These are phyloP conservation scores for Amphipoea oculea DNA, from an alignment of 2,888 invertebrate species.

Conservation along the genomic window DNA sequence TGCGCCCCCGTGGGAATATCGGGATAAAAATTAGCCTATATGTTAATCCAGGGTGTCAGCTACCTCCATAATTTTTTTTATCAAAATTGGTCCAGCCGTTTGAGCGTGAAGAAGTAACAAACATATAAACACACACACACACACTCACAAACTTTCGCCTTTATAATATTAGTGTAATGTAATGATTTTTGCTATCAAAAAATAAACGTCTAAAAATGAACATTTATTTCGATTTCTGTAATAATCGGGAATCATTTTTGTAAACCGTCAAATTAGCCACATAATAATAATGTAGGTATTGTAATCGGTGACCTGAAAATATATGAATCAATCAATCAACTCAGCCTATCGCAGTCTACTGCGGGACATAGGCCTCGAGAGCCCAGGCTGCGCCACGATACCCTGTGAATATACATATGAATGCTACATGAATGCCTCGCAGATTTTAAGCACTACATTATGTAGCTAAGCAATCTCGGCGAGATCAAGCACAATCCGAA, in stretches of 20 bases:
- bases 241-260: not conserved
- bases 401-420: not conserved
- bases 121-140: no score
- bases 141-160: no score
- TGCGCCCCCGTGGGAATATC: no score
- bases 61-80: no score
- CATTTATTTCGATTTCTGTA: not conserved
- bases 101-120: no score
- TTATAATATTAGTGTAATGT: no score
- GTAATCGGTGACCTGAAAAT: not conserved
- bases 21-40: no score
- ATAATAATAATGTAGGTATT: not conserved
- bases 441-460: not conserved
- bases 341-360: not conserved
- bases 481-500: conserved; percentile 22
- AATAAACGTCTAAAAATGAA: not conserved
- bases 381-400: no score
- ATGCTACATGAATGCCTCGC: not conserved
- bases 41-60: no score
- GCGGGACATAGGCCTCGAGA: not conserved
- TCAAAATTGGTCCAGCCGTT: no score
- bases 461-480: conserved; percentile 11
- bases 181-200: no score
- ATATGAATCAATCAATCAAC: not conserved
- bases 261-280: not conserved